These are phyloP conservation scores for Orchesella flavescens DNA, from an alignment of 2,888 invertebrate species.

Conservation along the genomic window DNA sequence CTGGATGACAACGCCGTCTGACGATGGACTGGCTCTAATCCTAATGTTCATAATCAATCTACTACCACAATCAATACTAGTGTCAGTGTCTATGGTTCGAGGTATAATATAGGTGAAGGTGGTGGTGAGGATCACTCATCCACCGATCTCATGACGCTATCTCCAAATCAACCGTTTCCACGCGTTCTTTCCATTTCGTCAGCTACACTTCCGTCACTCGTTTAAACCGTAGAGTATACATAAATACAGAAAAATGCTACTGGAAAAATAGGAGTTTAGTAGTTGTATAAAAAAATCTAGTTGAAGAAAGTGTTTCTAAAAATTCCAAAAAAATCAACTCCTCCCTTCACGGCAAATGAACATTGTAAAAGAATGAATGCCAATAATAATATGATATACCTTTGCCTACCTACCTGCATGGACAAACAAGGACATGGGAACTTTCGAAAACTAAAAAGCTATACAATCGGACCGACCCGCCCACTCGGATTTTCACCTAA, in stretches of 20 bases:
- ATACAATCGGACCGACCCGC: too few species aligned
- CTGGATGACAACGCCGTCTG: conserved; percentile 84
- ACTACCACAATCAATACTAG: conserved; percentile 62
- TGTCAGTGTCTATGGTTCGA: conserved; percentile 50
- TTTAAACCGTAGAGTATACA: conserved; percentile 41
- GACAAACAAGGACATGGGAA: too few species aligned
- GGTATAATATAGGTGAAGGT: conserved; percentile 48
- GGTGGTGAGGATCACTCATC: conserved; percentile 45
- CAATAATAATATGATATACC: too few species aligned
- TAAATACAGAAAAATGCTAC: background rate
- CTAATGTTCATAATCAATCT: conserved; percentile 64
- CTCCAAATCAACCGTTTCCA: conserved; percentile 53
- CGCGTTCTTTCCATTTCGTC: conserved; percentile 55
- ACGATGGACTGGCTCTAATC: conserved; percentile 78
- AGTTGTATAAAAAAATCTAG: background rate
- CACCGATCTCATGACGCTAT: conserved; percentile 53
- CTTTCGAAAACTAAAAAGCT: too few species aligned
- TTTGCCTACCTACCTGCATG: too few species aligned
- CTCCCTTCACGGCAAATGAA: too few species aligned
- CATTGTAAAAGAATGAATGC: too few species aligned
- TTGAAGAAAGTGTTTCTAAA: background rate
- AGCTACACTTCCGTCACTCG: conserved; percentile 56
- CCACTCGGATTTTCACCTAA: too few species aligned
- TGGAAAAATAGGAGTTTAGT: background rate
- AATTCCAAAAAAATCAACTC: too few species aligned